Percentiles rank a stretch among this genome's conserved stretches.
These are phyloP conservation scores for Thunnus thynnus DNA, from an alignment of 2,113 vertebrate species.

Conservation along the genomic window DNA sequence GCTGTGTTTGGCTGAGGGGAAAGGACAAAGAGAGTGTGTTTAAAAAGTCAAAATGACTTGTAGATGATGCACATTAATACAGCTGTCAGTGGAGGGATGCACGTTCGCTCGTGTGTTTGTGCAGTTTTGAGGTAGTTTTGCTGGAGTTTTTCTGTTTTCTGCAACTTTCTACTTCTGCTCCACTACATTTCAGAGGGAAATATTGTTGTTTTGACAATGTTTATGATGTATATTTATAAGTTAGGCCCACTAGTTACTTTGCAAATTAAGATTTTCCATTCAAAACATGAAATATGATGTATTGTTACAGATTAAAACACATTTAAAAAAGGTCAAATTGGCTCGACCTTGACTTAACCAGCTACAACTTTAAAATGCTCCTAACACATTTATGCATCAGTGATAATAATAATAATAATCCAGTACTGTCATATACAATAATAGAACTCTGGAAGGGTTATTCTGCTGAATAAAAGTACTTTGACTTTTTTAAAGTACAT, in stretches of 20 bases:
- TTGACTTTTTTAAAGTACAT: neutral
- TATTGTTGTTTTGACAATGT: no score
- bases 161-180: neutral
- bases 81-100: neutral
- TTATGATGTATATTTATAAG: no score
- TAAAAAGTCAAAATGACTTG: slow-evolving; percentile 10
- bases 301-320: neutral
- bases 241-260: no score
- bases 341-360: neutral
- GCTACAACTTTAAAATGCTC: neutral
- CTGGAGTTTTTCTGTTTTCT: neutral
- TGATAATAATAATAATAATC: neutral
- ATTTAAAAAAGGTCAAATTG: neutral
- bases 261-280: no score
- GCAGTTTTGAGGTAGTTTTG: neutral
- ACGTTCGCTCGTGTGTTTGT: neutral
- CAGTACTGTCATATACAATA: neutral
- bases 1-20: slow-evolving; percentile 8
- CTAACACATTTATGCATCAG: neutral
- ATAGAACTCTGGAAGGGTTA: neutral
- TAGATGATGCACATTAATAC: neutral
- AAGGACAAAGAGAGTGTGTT: slow-evolving; percentile 42
- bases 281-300: neutral
- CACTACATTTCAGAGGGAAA: neutral
- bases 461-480: neutral